phyloP scores from a whole-genome alignment of 2,888 invertebrate genomes.

The Caenorhabditis panamensis region DNA sequence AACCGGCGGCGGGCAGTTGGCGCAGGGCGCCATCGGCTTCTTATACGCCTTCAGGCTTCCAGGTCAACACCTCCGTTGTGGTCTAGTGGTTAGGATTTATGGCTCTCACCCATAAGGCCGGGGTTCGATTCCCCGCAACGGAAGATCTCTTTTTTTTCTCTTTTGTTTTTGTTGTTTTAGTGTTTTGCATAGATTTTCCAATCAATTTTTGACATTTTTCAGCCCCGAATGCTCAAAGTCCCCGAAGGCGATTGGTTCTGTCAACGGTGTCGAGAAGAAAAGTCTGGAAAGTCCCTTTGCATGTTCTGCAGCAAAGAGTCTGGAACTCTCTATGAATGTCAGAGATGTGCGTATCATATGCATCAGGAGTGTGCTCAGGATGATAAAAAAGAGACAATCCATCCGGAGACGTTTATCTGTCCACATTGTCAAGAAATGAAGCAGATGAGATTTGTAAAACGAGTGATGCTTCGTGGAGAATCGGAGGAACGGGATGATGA shows the following conservation, averaged over 20 bases:
- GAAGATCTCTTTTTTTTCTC: not conserved
- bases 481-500: constrained; percentile 56
- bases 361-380: constrained; percentile 56
- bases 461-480: constrained; percentile 59
- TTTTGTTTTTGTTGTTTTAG: not conserved
- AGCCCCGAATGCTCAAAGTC: constrained; percentile 93
- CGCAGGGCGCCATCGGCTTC: not conserved
- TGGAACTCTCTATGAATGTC: constrained; percentile 31
- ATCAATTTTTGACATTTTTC: constrained; percentile 65
- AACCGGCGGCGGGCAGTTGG: not conserved
- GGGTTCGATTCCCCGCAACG: constrained; percentile 69
- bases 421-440: constrained; percentile 53
- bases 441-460: constrained; percentile 38
- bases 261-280: constrained; percentile 89
- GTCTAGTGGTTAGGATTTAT: constrained; percentile 71
- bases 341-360: constrained; percentile 50
- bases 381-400: constrained; percentile 36
- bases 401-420: constrained; percentile 38
- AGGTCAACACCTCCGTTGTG: too few relatives aligned
- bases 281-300: constrained; percentile 93
- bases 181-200: too few relatives aligned
- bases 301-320: constrained; percentile 86
- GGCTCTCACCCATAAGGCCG: constrained; percentile 70
- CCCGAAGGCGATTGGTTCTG: constrained; percentile 99
- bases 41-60: too few relatives aligned